Evolutionary conservation across 2,797 vertebrate genomes (phyloP).

Genomic region (Mus caroli): DNA sequence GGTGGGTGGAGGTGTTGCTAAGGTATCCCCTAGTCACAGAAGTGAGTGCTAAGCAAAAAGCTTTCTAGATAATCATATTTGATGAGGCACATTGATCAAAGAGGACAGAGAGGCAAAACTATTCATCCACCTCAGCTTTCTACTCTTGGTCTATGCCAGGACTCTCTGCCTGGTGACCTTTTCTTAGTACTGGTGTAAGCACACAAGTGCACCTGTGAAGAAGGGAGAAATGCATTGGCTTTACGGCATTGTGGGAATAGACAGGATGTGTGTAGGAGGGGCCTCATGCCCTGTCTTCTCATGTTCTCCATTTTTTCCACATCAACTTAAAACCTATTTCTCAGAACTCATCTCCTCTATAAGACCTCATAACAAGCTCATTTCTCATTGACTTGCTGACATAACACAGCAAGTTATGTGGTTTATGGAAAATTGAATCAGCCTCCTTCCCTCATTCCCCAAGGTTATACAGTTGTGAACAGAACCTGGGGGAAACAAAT

Average conservation of each 20-base stretch:
- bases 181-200: not conserved
- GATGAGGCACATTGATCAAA: slow-evolving; percentile 39
- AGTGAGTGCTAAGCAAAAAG: slow-evolving; percentile 1
- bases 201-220: not conserved
- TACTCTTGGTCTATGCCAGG: not conserved
- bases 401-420: not conserved
- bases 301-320: not conserved
- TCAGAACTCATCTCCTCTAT: not conserved
- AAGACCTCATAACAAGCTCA: slow-evolving; percentile 2
- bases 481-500: not conserved
- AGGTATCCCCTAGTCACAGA: not conserved
- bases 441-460: not conserved
- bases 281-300: not conserved
- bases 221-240: not conserved
- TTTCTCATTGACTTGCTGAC: slow-evolving; percentile 9
- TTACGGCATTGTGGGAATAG: not conserved
- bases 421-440: not conserved
- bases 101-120: not conserved
- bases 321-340: slow-evolving; percentile 8
- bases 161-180: not conserved
- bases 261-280: not conserved
- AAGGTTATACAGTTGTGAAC: not conserved
- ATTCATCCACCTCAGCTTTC: not conserved
- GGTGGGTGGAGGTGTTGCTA: not conserved
- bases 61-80: slow-evolving; percentile 33